Conservation (phyloP, 2,797 vertebrate species). For the Macropodus opercularis region DNA sequence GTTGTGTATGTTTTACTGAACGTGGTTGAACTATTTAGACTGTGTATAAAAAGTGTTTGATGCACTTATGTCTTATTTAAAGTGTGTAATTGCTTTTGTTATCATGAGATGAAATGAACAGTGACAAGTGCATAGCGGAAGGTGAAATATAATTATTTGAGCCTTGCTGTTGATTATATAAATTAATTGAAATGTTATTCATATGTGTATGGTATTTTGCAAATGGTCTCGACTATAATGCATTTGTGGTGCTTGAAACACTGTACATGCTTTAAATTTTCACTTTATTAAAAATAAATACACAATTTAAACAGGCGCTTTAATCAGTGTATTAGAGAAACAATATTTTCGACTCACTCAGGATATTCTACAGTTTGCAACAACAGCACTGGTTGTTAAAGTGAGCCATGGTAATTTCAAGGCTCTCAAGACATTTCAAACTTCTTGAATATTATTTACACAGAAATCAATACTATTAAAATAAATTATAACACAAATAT, state of each 20-base stretch:
- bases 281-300: conserved; percentile 59
- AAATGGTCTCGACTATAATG: conserved; percentile 22
- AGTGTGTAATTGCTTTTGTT: conserved; percentile 37
- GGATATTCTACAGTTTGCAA: background rate
- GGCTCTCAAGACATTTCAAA: conserved; percentile 26
- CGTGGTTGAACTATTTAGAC: conserved; percentile 26
- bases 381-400: too few species aligned
- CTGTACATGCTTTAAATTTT: conserved; percentile 68
- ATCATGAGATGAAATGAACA: conserved; percentile 23
- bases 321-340: background rate
- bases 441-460: too few species aligned
- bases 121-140: background rate
- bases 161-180: conserved; percentile 34
- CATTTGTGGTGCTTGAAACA: conserved; percentile 63
- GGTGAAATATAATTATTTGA: conserved; percentile 28
- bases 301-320: conserved; percentile 2
- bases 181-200: conserved; percentile 25
- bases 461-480: too few species aligned
- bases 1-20: conserved; percentile 38
- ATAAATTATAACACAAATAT: too few species aligned
- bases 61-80: conserved; percentile 32
- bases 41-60: conserved; percentile 32
- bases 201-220: conserved; percentile 37
- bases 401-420: conserved; percentile 58
- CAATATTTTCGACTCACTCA: background rate